Evolutionary conservation across 2,888 invertebrate genomes (phyloP), one percentile per base, ranked within the genome.

Genomic region (Anoplius nigerrimus): DNA sequence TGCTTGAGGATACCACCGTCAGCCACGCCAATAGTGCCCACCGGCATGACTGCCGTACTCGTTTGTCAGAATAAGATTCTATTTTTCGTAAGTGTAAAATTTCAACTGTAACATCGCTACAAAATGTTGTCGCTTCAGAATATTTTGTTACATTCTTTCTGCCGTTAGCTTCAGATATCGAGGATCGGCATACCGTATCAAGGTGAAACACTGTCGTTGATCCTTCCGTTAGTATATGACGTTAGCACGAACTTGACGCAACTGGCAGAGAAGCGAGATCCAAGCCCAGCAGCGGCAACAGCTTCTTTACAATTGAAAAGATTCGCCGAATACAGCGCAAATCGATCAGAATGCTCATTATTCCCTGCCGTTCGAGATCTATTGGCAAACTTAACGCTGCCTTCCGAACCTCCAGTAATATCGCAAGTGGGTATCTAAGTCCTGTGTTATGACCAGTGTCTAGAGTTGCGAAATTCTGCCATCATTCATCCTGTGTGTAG

Each of bases 1-100:
- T 96, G 97, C 89, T 92, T 98, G 86, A 93, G 98, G 65, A 95
- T 97, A 80, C 97, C 98, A 67, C 97, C 97, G 74, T 94, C 96
- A 46, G 94, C 94, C 16, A 92, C 93, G 27, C 95, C 94, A 61
- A 95, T 97, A 42, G 80, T 79, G 56, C 97, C 97, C n/a, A 94
- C 94, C 62, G 97, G 98, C 8, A 95, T 95, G 89, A 94, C 96
- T 22, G 97, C 96, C 57, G 94, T 98, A 79, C 91, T 97, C 68
- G 93, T 95, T 75, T 94, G 95, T 79, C 93, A 95, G 73, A 93
- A 93, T 84, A 98, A 97, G 90, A 95, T 98, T 84, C 91, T 98
- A 4, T 96, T 98, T 90, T 98, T 97, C 89, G 96, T 97, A 89
- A 93, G 94, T 92, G 57, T 62, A 63, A 22, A 52, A n/a, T 18